phyloP scores from a whole-genome alignment of 2,113 vertebrate species.

The Stegostoma tigrinum region DNA sequence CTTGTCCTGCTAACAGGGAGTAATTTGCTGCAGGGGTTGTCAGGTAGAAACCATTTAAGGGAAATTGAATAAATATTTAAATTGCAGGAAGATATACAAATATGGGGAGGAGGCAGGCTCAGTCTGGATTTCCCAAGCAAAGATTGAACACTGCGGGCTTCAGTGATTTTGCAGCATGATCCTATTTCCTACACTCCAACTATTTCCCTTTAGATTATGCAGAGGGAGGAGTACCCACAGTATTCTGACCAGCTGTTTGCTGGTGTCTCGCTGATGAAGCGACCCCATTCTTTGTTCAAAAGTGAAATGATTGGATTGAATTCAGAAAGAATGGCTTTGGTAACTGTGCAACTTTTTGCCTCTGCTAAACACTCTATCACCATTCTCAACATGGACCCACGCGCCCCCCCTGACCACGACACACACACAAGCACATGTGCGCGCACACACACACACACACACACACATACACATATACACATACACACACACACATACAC shows the following conservation, averaged over 20 bases:
- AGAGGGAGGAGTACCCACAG: background rate
- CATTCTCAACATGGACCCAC: background rate
- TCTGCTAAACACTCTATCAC: background rate
- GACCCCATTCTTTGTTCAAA: background rate
- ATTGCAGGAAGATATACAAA: background rate
- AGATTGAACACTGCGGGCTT: background rate
- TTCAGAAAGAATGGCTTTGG: background rate
- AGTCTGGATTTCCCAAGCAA: background rate
- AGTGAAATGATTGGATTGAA: background rate
- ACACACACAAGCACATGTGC: no score
- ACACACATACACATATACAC: no score
- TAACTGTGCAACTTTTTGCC: background rate
- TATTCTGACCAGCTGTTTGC: background rate
- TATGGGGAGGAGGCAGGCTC: background rate
- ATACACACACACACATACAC: no score
- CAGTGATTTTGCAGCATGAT: background rate
- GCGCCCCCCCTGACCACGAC: background rate
- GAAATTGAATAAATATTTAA: background rate
- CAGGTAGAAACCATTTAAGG: background rate
- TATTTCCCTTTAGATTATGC: background rate
- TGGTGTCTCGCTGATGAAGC: background rate
- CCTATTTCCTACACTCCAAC: background rate
- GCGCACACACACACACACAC: no score
- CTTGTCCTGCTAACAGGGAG: background rate
- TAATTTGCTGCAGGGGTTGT: background rate